A percentile compares a stretch with the other conserved stretches of the same genome.
Evolutionary conservation across 2,113 vertebrate species (phyloP).

Genomic region (Thermophis baileyi): DNA sequence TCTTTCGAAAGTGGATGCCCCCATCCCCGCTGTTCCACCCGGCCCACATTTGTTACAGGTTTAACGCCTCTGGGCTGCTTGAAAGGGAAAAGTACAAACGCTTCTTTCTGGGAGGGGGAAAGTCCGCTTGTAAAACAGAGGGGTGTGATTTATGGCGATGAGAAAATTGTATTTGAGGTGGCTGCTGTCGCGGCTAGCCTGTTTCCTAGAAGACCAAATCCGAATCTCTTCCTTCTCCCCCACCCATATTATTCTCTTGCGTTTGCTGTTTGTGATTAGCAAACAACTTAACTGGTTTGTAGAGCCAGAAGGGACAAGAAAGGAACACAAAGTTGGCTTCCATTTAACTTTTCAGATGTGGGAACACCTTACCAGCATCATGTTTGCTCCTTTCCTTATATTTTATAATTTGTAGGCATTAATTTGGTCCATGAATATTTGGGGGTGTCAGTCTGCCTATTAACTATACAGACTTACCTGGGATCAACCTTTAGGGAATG

Average conservation of each 20-base stretch:
- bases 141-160: conserved; percentile 82
- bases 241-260: not conserved
- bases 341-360: not conserved
- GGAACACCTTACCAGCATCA: not conserved
- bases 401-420: not conserved
- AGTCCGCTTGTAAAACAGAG: conserved; percentile 59
- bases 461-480: not conserved
- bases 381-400: not conserved
- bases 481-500: not conserved
- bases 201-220: conserved; percentile 27
- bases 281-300: conserved; percentile 4
- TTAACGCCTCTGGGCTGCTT: conserved; percentile 69
- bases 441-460: not conserved
- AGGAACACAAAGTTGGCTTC: not conserved
- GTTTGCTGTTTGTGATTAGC: conserved; percentile 35
- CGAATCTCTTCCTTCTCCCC: not conserved
- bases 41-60: conserved; percentile 53
- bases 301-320: not conserved
- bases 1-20: not conserved
- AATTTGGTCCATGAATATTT: not conserved
- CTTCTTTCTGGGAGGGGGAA: conserved; percentile 38
- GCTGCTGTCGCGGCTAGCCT: conserved; percentile 52
- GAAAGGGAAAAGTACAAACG: conserved; percentile 71
- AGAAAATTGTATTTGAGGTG: conserved; percentile 75
- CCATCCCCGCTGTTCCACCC: not conserved